Base-by-base conservation (phyloP, 2,888 invertebrate species). In the Notodromas monacha region DNA sequence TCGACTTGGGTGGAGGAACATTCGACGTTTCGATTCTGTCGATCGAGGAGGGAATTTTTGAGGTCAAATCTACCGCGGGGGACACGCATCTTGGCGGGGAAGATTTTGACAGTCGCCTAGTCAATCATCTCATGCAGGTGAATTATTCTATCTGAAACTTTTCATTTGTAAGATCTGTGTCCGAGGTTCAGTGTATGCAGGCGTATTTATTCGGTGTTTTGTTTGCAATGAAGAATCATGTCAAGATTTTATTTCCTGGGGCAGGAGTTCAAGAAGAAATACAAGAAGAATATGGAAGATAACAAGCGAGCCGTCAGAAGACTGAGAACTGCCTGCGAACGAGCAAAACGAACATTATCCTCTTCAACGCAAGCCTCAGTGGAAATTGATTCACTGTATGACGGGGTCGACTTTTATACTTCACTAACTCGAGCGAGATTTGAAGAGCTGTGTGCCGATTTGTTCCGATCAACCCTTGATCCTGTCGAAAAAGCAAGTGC, bases 381-480 rank as follows among this genome's bases (percentile, higher is more conserved):
- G 35, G 62, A 63, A 44, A 58, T 55, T 30, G 55, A 63, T 43
- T 59, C 61, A 2, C 44, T 63, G 31, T 54, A 46, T 38, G 57
- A 62, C 31, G 61, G 61, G 14, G 47, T 58, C 33, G 63, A 64
- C 42, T 57, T 60, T 41, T 58, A 60, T 43, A 52, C 60, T 2
- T 51, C 44, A 33, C 53, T 65, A 33, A 58, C 60, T 11, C 61
- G 86, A 42, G 89, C 89, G 34, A 65, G 84, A 43, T 96, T 92
- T 50, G 92, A 96, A 51, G 89, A 92, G 49, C 57, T 96, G 44
- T 79, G 79, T 49, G 73, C 79, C 8, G 89, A 92, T 51, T 58
- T 92, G 39, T 89, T 96, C 68, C 63, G 57, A 35, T 50, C 55
- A 26, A 64, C 64, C 1, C 40, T 66, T 38, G 59, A 57, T 29